These are phyloP conservation scores for Lates calcarifer DNA, from an alignment of 2,113 vertebrate species.

Conservation along the genomic window DNA sequence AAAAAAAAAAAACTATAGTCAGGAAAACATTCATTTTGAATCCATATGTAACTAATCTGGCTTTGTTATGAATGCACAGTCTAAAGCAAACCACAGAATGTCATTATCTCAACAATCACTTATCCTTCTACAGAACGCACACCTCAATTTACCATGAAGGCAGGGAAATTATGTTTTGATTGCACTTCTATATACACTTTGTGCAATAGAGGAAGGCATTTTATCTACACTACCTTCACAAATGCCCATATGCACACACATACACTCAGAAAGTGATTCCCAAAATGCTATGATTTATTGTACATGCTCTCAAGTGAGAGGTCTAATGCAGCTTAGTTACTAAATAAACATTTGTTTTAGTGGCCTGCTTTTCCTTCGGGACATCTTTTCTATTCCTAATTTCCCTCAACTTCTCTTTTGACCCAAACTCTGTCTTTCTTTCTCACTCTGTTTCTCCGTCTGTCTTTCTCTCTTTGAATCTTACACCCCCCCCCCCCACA, in stretches of 20 bases:
- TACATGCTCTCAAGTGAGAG: conserved; percentile 59
- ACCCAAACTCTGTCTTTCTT: conserved; percentile 45
- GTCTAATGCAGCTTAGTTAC: conserved; percentile 67
- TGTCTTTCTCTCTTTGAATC: conserved; percentile 47
- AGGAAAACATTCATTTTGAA: conserved; percentile 49
- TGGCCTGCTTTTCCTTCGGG: conserved; percentile 55
- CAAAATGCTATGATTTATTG: conserved; percentile 69
- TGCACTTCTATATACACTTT: conserved; percentile 39
- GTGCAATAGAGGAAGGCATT: conserved; percentile 33
- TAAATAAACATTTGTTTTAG: conserved; percentile 75
- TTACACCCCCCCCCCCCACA: conserved; percentile 2
- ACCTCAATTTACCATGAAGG: conserved; percentile 50
- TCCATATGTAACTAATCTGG: conserved; percentile 66
- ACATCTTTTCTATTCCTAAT: conserved; percentile 53
- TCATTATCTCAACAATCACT: conserved; percentile 63
- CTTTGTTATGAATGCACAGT: conserved; percentile 49
- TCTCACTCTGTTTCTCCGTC: conserved; percentile 26
- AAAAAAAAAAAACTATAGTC: conserved; percentile 44
- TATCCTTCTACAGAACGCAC: conserved; percentile 38
- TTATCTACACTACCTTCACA: conserved; percentile 19
- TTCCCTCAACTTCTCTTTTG: conserved; percentile 46
- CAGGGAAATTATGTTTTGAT: conserved; percentile 68
- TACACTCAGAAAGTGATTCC: conserved; percentile 24
- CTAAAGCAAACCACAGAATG: conserved; percentile 53
- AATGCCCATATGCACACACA: conserved; percentile 16